Evolutionary conservation across 2,888 invertebrate species (phyloP).

Genomic region (Gibbula magus): DNA sequence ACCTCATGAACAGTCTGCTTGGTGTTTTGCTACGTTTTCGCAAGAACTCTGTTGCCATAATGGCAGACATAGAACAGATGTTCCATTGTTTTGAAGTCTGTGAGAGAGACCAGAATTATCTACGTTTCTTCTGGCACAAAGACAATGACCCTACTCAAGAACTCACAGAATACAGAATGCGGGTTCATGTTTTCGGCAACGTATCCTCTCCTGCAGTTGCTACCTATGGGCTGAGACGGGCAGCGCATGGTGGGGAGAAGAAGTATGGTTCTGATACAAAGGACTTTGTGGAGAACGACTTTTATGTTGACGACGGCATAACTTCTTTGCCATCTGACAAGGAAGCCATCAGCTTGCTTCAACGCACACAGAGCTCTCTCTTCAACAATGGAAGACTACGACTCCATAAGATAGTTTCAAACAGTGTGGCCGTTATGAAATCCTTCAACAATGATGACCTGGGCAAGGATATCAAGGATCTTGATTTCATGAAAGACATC

Average conservation of each 20-base stretch:
- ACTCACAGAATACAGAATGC: slow-evolving; percentile 45
- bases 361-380: slow-evolving; percentile 36
- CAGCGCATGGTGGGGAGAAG: slow-evolving; percentile 15
- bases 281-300: slow-evolving; percentile 38
- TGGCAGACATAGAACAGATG: slow-evolving; percentile 45
- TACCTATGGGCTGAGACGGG: slow-evolving; percentile 37
- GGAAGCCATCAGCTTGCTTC: slow-evolving; percentile 38
- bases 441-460: slow-evolving; percentile 33
- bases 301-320: slow-evolving; percentile 50
- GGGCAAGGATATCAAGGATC: slow-evolving; percentile 15
- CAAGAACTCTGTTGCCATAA: slow-evolving; percentile 31
- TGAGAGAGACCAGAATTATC: slow-evolving; percentile 39
- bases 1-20: slow-evolving; percentile 41
- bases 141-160: slow-evolving; percentile 34
- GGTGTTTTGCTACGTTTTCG: slow-evolving; percentile 44
- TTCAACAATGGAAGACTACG: slow-evolving; percentile 29
- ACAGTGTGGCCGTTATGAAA: slow-evolving; percentile 22
- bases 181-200: slow-evolving; percentile 51
- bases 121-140: slow-evolving; percentile 48
- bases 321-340: slow-evolving; percentile 32
- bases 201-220: slow-evolving; percentile 47
- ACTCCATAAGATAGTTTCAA: slow-evolving; percentile 47
- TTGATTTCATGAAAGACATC: slow-evolving; percentile 26
- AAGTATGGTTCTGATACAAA: slow-evolving; percentile 31
- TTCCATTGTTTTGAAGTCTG: slow-evolving; percentile 41